Base-by-base conservation (phyloP, 2,888 invertebrate species). In the Drosophila meridiana region DNA sequence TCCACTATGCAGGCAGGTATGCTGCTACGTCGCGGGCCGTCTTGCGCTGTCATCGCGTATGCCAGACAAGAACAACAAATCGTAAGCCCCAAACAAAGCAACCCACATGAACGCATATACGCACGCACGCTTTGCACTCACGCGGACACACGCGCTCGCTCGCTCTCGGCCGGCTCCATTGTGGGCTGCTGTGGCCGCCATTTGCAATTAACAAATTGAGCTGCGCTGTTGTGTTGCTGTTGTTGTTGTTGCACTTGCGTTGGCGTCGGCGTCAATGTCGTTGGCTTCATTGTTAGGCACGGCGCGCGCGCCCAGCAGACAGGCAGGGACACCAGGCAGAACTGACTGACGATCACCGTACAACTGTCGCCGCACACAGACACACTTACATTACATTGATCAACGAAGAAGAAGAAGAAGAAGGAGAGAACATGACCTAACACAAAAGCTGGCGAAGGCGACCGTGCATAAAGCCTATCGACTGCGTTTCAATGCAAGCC, bases 241-340 rank as follows among this genome's bases (percentile, higher is more conserved):
- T 82, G 96, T 82, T 93, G 96, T 82, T 93, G 96, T 69, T 93
- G 97, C 69, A 56, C 14, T 50, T 65, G 67, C 60, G 65, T 55
- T 65, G 30, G 43, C 56, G 60, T 40, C 47, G 28, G 70, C 43
- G 56, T 62, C 40, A 32, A 47, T 60, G 56, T 61, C 52, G 52
- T 38, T 52, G 52, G 50, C 61, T 50, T 50, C 1, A 32, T 45
- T 38, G 14, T 30, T 30, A 30, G 28, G 30, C 34, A 40, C 47
- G 59, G 70, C 71, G 69, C 87, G 76, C 82, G 40, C 70, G 80
- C 50, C 65, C 47, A 76, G 69, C 62, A 36, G 40, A 43, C 48
- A 38, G 40, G 40, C 52, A n/a, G 34, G 30, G 2, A 4, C 26
- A 26, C 14, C 0, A 40, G 9, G 1, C 6, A 40, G 4, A 11